Conservation (phyloP, 1,140 invertebrate genomes). For the Apolygus lucorum region DNA sequence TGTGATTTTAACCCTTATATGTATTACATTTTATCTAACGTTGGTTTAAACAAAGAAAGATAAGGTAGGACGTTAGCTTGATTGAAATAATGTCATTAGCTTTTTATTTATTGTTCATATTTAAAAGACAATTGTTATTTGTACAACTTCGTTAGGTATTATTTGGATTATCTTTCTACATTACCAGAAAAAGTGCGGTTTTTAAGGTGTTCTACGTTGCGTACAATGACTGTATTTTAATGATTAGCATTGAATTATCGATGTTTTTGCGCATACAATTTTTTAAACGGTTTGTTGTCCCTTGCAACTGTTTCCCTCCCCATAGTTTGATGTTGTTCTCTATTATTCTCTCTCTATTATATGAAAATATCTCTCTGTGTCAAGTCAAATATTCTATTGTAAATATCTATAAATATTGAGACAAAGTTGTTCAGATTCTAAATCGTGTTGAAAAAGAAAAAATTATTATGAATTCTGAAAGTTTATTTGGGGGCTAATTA, state of each 20-base stretch:
- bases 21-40: neutral
- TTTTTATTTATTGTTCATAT: neutral
- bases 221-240: neutral
- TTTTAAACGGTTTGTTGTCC: neutral
- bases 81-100: neutral
- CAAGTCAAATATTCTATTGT: constrained; percentile 2
- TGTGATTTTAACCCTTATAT: constrained; percentile 2
- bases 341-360: neutral
- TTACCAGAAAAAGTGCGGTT: neutral
- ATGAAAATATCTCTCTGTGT: neutral
- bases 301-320: neutral
- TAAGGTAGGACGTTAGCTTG: neutral
- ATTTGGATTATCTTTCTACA: neutral
- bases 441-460: constrained; percentile 12
- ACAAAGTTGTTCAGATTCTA: constrained; percentile 10
- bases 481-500: constrained; percentile 8
- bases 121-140: neutral
- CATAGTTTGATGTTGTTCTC: neutral
- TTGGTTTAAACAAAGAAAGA: neutral
- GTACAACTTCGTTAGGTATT: neutral
- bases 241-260: no score
- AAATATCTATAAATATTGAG: constrained; percentile 2
- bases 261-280: no score
- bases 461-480: constrained; percentile 6
- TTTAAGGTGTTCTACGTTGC: neutral